Evolutionary conservation across 2,113 vertebrate genomes (phyloP).

Genomic region (Lasiurus borealis): DNA sequence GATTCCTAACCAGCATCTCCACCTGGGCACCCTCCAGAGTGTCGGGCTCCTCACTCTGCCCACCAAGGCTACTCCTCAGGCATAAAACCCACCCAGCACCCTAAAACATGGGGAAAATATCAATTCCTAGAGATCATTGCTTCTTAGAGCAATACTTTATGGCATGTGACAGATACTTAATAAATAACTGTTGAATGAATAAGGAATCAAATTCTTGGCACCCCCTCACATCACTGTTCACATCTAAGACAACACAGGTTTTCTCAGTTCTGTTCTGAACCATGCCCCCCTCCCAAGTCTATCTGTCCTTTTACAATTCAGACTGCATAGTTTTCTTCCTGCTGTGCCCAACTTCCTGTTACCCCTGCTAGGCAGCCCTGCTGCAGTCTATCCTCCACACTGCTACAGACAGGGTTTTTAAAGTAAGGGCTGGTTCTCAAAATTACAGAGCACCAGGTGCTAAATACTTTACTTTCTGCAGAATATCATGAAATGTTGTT

Average conservation of each 20-base stretch:
- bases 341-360: background rate
- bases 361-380: background rate
- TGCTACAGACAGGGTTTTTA: background rate
- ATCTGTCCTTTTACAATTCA: background rate
- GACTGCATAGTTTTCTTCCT: background rate
- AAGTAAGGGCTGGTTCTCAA: background rate
- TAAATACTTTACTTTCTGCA: background rate
- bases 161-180: background rate
- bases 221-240: background rate
- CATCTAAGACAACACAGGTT: background rate
- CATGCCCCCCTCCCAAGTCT: background rate
- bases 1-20: background rate
- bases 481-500: background rate
- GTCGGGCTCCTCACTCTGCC: fast-evolving
- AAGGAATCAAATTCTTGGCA: background rate
- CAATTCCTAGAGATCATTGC: background rate
- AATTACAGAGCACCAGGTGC: background rate
- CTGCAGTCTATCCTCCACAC: background rate
- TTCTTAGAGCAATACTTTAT: background rate
- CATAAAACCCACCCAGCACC: too few species aligned
- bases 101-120: background rate
- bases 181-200: background rate
- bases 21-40: background rate
- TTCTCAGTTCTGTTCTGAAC: background rate
- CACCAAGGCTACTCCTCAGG: background rate